Evolutionary conservation across 1,140 invertebrate species (phyloP), one percentile per base, ranked within the genome.

Genomic region (Muscidifurax raptorellus): DNA sequence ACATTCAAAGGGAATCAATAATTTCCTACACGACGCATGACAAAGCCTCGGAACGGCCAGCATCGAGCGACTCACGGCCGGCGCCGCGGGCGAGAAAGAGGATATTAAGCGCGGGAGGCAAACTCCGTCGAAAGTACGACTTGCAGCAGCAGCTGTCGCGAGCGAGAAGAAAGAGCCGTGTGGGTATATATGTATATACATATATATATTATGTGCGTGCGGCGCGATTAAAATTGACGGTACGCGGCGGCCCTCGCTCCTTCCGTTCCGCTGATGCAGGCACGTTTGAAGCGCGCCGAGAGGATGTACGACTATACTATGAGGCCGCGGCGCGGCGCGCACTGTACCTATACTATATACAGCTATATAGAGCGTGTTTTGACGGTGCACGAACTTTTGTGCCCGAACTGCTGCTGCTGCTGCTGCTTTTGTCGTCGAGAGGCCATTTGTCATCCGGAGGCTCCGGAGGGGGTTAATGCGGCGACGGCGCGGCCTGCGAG

Each of bases 181-280:
- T 22, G 59, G n/a, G n/a, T n/a, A n/a, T n/a, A n/a, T n/a, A n/a
- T n/a, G n/a, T n/a, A n/a, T n/a, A n/a, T n/a, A n/a, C n/a, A n/a
- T n/a, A 66, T n/a, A n/a, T n/a, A n/a, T n/a, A n/a, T n/a, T 18
- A 32, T 5, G 40, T 47, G 9, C 52, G 71, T 66, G 72, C 47
- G 25, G 71, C 28, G 75, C 75, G 82, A 83, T 78, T 72, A 78
- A 78, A 83, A 83, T 83, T 72, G 72, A 30, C 64, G 81, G 72
- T 40, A n/a, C 59, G 52, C 71, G 30, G 47, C 18, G 71, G 36
- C n/a, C 36, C 67, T 72, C 44, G 25, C n/a, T 82, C 52, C 36
- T 28, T 67, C 30, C 52, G 32, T n/a, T n/a, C 18, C 30, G 22
- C 2, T 9, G 36, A 15, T 32, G 71, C 3, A 7, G 5, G 12